A percentile compares a stretch with the other conserved stretches of the same genome.
These are phyloP conservation scores for Sinopyrophorus schimmeli DNA, from an alignment of 2,888 invertebrate species.

Conservation along the genomic window DNA sequence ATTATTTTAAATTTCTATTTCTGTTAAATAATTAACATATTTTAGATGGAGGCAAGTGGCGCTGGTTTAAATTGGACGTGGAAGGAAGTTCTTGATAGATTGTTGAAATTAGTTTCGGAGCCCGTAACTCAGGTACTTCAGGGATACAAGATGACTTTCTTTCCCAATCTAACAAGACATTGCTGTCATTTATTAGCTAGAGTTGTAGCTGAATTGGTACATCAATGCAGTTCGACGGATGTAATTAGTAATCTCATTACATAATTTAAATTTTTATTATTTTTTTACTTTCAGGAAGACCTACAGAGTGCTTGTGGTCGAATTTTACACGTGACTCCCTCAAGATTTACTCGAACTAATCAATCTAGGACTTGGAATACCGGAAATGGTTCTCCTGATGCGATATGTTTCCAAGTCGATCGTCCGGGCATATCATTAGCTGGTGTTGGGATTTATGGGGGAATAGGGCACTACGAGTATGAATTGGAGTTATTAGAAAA, in stretches of 20 bases:
- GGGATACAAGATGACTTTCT: constrained; percentile 51
- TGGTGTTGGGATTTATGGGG: constrained; percentile 89
- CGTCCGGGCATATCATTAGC: constrained; percentile 84
- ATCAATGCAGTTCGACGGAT: constrained; percentile 76
- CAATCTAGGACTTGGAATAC: constrained; percentile 94
- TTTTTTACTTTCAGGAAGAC: constrained; percentile 59
- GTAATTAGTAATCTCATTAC: constrained; percentile 53
- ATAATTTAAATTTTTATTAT: background rate
- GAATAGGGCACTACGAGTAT: constrained; percentile 87
- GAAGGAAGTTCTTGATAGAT: constrained; percentile 76
- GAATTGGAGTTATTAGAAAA: constrained; percentile 87
- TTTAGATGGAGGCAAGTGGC: constrained; percentile 53
- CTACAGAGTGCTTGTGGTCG: constrained; percentile 73
- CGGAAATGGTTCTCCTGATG: constrained; percentile 95
- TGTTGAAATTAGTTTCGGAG: constrained; percentile 79
- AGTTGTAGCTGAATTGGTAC: constrained; percentile 84
- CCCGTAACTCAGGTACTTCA: constrained; percentile 68
- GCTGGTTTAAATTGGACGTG: constrained; percentile 50
- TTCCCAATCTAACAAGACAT: constrained; percentile 53
- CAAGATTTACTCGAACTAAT: constrained; percentile 88
- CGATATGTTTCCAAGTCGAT: constrained; percentile 93
- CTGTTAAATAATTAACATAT: constrained; percentile 2
- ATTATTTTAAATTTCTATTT: too few species aligned
- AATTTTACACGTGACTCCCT: constrained; percentile 82
- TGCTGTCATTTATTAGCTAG: constrained; percentile 80